phyloP scores from a whole-genome alignment of 2,113 vertebrate genomes.

The Panthera tigris region DNA sequence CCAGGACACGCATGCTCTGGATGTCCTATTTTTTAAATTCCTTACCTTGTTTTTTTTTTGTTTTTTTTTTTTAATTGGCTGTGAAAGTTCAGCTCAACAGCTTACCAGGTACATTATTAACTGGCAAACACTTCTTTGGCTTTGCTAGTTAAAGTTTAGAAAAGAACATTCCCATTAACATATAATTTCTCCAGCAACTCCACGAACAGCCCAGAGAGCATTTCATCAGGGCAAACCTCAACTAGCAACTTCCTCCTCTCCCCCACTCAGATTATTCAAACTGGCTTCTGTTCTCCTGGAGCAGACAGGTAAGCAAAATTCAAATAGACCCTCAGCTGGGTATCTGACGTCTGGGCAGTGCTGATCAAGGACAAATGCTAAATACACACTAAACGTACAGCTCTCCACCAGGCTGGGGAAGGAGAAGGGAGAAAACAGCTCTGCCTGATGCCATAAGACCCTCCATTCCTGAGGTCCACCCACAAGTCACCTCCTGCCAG shows the following conservation, averaged over 20 bases:
- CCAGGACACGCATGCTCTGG: neutral
- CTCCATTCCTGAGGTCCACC: neutral
- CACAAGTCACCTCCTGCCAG: neutral
- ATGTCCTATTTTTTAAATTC: conserved; percentile 52
- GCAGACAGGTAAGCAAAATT: neutral
- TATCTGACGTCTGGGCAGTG: neutral
- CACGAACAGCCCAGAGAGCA: neutral
- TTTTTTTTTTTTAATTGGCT: conserved; percentile 62
- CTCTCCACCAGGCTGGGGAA: neutral
- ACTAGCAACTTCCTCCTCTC: neutral
- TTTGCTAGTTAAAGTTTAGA: conserved; percentile 67
- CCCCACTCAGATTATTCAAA: neutral
- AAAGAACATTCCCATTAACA: conserved; percentile 59
- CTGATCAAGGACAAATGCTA: neutral
- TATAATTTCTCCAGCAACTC: conserved; percentile 22
- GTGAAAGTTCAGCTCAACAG: conserved; percentile 67
- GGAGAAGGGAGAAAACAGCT: neutral
- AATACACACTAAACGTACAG: neutral
- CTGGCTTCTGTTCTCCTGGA: neutral
- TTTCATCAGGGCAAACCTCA: neutral
- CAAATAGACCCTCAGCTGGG: neutral
- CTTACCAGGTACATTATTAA: conserved; percentile 69
- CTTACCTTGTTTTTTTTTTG: conserved; percentile 61
- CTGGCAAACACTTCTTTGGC: conserved; percentile 24
- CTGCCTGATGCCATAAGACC: neutral